phyloP scores from a whole-genome alignment of 2,113 vertebrate genomes.

The Hemibagrus wyckioides region DNA sequence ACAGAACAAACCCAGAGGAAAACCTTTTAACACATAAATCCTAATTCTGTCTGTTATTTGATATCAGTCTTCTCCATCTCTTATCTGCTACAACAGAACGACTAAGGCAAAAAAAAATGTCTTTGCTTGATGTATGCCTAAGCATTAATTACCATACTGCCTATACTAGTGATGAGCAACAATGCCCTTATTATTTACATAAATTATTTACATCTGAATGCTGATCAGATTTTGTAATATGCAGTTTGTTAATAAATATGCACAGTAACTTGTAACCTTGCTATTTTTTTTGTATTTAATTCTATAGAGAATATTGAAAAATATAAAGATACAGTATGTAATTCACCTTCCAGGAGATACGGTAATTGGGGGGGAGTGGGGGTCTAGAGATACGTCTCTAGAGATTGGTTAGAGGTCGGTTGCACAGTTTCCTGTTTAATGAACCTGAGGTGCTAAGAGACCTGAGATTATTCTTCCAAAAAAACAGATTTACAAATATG shows the following conservation, averaged over 20 bases:
- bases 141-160: constrained; percentile 23
- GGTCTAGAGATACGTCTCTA: no score
- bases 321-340: background rate
- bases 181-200: constrained; percentile 14
- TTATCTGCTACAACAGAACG: background rate
- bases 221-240: constrained; percentile 17
- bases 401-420: background rate
- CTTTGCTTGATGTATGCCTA: background rate
- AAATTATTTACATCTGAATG: constrained; percentile 12
- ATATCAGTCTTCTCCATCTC: background rate
- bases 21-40: background rate
- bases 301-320: background rate
- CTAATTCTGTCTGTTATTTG: background rate
- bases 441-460: background rate
- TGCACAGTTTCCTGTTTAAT: background rate
- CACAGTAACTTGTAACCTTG: background rate
- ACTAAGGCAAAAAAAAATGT: background rate
- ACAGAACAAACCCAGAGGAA: background rate
- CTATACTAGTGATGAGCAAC: background rate
- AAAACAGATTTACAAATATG: background rate
- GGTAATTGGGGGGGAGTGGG: background rate
- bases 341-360: background rate
- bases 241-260: constrained; percentile 36
- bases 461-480: background rate
- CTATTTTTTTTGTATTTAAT: background rate